Evolutionary conservation across 1,140 invertebrate species (phyloP).

Genomic region (Arctopsyche grandis): DNA sequence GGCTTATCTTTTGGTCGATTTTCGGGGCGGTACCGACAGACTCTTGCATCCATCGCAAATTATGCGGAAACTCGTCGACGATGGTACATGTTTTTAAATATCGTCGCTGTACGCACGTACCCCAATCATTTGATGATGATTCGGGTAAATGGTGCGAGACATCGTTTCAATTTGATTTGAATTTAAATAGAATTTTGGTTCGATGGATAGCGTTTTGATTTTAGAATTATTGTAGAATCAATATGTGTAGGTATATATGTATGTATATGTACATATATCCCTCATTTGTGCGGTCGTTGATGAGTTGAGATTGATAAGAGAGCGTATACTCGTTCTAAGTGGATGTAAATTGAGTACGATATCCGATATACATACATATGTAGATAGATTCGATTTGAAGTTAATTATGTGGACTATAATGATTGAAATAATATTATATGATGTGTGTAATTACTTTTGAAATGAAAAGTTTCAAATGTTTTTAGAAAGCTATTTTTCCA

Average conservation of each 20-base stretch:
- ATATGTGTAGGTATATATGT: not conserved
- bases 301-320: slow-evolving; percentile 25
- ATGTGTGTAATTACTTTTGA: too few species aligned
- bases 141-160: not conserved
- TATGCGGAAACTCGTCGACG: not conserved
- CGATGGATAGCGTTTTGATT: too few species aligned
- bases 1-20: not conserved
- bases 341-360: not conserved
- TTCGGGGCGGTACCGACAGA: slow-evolving; percentile 5
- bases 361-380: too few species aligned
- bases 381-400: too few species aligned
- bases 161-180: too few species aligned
- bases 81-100: not conserved
- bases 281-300: slow-evolving; percentile 22
- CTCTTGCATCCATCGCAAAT: not conserved
- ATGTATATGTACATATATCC: not conserved
- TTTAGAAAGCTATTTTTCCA: too few species aligned
- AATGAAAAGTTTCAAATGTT: too few species aligned
- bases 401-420: too few species aligned
- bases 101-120: not conserved
- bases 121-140: not conserved
- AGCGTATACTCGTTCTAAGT: not conserved
- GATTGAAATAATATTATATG: too few species aligned
- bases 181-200: too few species aligned
- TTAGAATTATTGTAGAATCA: not conserved